Percentiles rank a stretch among this genome's conserved stretches.
Conservation (phyloP, 2,113 vertebrate species). For the Sander vitreus region DNA sequence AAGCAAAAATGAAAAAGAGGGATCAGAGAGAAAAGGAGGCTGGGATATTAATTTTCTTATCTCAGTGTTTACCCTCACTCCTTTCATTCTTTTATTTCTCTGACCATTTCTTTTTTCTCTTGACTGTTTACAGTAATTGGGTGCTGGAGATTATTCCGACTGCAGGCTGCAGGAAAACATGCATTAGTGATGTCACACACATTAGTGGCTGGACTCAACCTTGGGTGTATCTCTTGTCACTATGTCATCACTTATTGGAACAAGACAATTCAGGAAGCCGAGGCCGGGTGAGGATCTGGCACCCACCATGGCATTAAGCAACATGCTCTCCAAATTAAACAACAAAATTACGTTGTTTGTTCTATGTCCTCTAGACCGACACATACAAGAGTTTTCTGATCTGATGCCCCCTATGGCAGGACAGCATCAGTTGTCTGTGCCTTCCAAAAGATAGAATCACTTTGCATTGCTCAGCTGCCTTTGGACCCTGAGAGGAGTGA, state of each 20-base stretch:
- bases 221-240: neutral
- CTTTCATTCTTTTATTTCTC: neutral
- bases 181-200: constrained; percentile 2
- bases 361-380: neutral
- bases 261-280: neutral
- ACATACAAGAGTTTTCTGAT: neutral
- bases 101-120: constrained; percentile 13
- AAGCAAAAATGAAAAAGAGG: constrained; percentile 8
- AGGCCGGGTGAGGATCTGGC: neutral
- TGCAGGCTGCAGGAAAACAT: neutral
- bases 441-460: neutral
- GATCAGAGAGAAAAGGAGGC: neutral
- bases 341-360: neutral
- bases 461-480: neutral
- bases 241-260: neutral
- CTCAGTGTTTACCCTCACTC: neutral
- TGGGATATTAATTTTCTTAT: constrained; percentile 1
- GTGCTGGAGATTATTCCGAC: neutral
- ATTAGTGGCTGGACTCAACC: neutral
- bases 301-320: neutral
- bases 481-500: neutral
- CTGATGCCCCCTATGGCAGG: neutral
- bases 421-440: neutral
- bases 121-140: constrained; percentile 7
- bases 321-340: neutral